A percentile compares a stretch with the other conserved stretches of the same genome.
Conservation (phyloP, 1,140 invertebrate species). For the Hermetia illucens region DNA sequence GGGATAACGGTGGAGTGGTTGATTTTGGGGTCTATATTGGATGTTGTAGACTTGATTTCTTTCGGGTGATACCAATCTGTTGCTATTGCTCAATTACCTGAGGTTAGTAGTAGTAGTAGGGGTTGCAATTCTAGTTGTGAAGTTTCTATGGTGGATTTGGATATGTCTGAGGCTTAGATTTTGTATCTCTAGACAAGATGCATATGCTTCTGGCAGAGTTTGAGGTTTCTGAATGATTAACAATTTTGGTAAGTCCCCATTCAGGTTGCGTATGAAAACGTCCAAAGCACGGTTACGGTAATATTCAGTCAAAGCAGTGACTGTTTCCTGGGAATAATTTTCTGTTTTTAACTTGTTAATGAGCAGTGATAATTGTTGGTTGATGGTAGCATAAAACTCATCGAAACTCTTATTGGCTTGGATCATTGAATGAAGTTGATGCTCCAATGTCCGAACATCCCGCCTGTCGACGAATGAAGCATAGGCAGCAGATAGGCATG, state of each 20-base stretch:
- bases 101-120: not conserved
- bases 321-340: not conserved
- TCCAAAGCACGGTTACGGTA: not conserved
- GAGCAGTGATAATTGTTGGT: not conserved
- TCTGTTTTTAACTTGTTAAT: not conserved
- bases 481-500: not conserved
- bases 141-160: not conserved
- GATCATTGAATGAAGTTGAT: not conserved
- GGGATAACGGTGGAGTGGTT: too few relatives aligned
- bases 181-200: not conserved
- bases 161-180: not conserved
- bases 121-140: not conserved
- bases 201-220: slow-evolving; percentile 1
- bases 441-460: not conserved
- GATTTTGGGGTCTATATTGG: not conserved
- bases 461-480: not conserved
- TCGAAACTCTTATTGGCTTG: not conserved
- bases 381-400: not conserved
- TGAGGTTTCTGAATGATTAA: not conserved
- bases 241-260: slow-evolving; percentile 1
- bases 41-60: not conserved
- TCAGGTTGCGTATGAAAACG: not conserved
- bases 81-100: not conserved
- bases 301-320: not conserved
- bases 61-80: not conserved